These are phyloP conservation scores for Hemicordylus capensis DNA, from an alignment of 2,113 vertebrate genomes.

Conservation along the genomic window DNA sequence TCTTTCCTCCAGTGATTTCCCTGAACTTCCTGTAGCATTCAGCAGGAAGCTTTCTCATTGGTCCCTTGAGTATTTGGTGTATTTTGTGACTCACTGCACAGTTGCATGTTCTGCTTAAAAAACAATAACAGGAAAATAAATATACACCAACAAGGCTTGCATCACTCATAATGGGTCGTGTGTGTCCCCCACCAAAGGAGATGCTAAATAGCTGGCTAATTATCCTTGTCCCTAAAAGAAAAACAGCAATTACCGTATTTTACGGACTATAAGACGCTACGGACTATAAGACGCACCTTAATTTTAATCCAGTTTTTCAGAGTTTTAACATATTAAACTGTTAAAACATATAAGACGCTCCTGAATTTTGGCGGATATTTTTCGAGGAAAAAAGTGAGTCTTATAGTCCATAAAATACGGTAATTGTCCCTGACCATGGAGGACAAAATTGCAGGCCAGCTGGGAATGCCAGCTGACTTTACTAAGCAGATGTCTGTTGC, in stretches of 20 bases:
- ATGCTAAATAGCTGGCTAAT: conserved; percentile 31
- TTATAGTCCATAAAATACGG: too few relatives aligned
- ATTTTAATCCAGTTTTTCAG: too few relatives aligned
- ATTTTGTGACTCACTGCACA: conserved; percentile 28
- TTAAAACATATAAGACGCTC: too few relatives aligned
- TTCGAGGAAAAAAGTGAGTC: too few relatives aligned
- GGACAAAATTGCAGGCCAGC: neutral
- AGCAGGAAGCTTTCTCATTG: neutral
- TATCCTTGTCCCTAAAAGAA: neutral
- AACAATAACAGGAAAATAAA: conserved; percentile 43
- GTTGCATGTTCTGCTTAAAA: conserved; percentile 18
- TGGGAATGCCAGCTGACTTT: neutral
- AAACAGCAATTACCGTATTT: conserved; percentile 16
- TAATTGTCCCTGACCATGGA: neutral
- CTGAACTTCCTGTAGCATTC: conserved; percentile 50
- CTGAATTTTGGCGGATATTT: too few relatives aligned
- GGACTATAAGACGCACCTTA: too few relatives aligned
- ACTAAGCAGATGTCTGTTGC: neutral
- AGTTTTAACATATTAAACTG: too few relatives aligned
- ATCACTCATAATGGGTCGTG: conserved; percentile 21
- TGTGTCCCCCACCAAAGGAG: conserved; percentile 32
- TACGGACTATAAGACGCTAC: too few relatives aligned
- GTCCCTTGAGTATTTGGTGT: conserved; percentile 31
- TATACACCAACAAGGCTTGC: conserved; percentile 7
- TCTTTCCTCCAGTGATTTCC: conserved; percentile 40